phyloP scores from a whole-genome alignment of 1,140 invertebrate species.

The Saccostrea cuccullata region DNA sequence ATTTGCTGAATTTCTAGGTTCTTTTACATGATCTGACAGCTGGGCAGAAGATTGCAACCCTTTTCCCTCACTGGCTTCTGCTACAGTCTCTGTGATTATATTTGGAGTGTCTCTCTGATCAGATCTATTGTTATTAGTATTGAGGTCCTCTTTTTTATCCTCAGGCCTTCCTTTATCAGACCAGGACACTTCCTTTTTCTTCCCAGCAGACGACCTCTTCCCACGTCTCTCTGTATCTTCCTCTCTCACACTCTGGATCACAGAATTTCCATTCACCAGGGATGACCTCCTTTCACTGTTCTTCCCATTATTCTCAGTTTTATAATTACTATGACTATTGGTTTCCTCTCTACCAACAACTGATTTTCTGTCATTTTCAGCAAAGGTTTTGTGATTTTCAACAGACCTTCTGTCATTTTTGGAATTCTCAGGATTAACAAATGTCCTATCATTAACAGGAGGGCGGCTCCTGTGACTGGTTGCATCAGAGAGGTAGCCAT shows the following conservation, averaged over 20 bases:
- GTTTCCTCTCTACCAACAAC: not conserved
- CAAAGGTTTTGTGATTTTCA: no score
- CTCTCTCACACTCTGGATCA: not conserved
- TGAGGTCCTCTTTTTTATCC: not conserved
- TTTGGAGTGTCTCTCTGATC: conserved; percentile 24
- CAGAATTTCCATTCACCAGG: not conserved
- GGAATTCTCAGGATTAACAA: not conserved
- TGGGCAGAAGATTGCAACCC: not conserved
- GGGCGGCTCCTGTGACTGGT: not conserved
- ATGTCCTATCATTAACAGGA: not conserved
- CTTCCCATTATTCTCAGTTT: not conserved
- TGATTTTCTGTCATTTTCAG: no score
- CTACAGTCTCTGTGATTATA: not conserved
- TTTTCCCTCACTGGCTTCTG: conserved; percentile 7
- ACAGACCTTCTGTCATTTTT: not conserved
- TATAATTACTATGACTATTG: not conserved
- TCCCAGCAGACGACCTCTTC: conserved; percentile 1
- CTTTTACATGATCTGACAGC: not conserved
- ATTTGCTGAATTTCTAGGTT: not conserved
- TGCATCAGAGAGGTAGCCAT: not conserved
- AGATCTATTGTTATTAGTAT: conserved; percentile 35
- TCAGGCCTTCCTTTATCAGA: conserved; percentile 6
- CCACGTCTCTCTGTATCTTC: not conserved
- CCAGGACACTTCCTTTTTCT: conserved; percentile 40
- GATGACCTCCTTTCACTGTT: not conserved